A percentile compares a stretch with the other conserved stretches of the same genome.
Evolutionary conservation across 2,888 invertebrate species (phyloP).

Genomic region (Drosophila limbata): DNA sequence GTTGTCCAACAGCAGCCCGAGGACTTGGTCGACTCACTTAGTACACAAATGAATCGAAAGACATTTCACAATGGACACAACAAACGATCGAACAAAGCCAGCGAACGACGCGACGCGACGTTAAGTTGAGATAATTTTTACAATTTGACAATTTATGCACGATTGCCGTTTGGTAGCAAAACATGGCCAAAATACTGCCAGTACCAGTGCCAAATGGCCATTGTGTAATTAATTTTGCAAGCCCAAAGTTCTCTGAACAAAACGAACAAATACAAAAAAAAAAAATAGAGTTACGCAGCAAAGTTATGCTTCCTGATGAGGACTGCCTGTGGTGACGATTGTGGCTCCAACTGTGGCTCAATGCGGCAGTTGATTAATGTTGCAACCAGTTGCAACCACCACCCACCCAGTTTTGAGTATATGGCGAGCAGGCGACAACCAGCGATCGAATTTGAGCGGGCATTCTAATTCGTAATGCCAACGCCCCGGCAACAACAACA

Average conservation of each 20-base stretch:
- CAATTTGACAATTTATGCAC: conserved; percentile 82
- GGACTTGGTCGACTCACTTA: conserved; percentile 51
- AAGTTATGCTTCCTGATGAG: conserved; percentile 69
- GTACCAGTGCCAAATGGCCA: conserved; percentile 41
- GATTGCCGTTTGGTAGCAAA: conserved; percentile 59
- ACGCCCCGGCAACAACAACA: conserved; percentile 35
- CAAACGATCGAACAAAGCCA: conserved; percentile 32
- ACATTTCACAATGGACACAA: conserved; percentile 73
- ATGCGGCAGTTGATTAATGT: conserved; percentile 60
- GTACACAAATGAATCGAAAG: conserved; percentile 67
- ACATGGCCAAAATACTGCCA: conserved; percentile 14
- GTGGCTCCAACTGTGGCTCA: conserved; percentile 44
- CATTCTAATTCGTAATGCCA: conserved; percentile 46
- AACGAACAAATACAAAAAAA: conserved; percentile 13
- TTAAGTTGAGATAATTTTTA: conserved; percentile 81
- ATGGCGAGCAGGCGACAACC: conserved; percentile 6
- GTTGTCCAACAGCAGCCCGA: conserved; percentile 32
- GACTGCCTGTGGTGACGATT: conserved; percentile 66
- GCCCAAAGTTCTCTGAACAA: conserved; percentile 59
- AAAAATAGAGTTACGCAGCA: conserved; percentile 64
- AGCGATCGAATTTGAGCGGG: conserved; percentile 26
- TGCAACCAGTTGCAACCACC: conserved; percentile 11
- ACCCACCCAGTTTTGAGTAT: conserved; percentile 22
- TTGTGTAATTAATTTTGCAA: conserved; percentile 78
- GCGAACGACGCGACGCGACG: conserved; percentile 46